Conservation (phyloP, 2,888 invertebrate genomes). For the Lycaena phlaeas region DNA sequence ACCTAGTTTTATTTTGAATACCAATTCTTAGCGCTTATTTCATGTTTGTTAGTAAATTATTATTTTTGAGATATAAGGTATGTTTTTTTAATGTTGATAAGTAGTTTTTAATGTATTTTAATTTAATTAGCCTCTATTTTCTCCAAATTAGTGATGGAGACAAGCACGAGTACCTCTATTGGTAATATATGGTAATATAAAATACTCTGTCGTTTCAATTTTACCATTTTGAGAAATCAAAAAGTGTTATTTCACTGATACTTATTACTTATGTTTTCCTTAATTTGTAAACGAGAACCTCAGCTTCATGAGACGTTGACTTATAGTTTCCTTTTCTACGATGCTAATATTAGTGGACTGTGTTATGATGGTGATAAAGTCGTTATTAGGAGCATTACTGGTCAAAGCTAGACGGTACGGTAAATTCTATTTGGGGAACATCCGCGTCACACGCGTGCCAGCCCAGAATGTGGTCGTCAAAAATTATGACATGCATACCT, state of each 20-base stretch:
- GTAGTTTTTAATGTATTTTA: constrained; percentile 67
- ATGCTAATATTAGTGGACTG: constrained; percentile 10
- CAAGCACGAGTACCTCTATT: constrained; percentile 54
- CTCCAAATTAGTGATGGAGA: constrained; percentile 45
- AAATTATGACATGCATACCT: constrained; percentile 8
- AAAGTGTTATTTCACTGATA: no score
- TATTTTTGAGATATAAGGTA: constrained; percentile 68
- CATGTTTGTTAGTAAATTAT: constrained; percentile 70
- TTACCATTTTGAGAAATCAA: constrained; percentile 13
- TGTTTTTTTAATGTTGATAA: constrained; percentile 66
- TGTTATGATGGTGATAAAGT: constrained; percentile 6
- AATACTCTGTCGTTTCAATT: constrained; percentile 31
- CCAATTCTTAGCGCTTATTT: constrained; percentile 24
- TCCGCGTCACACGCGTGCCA: constrained; percentile 30
- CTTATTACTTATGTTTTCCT: constrained; percentile 3
- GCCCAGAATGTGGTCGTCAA: constrained; percentile 25
- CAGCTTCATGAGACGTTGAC: constrained; percentile 29
- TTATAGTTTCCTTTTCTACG: constrained; percentile 40
- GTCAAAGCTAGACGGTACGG: constrained; percentile 34
- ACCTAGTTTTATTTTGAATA: constrained; percentile 21
- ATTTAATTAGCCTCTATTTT: constrained; percentile 47
- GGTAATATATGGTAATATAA: constrained; percentile 56
- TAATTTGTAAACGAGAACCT: constrained; percentile 6
- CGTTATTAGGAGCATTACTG: background rate
- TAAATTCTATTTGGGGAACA: constrained; percentile 53